These are phyloP conservation scores for Tetragonula clypearis DNA, from an alignment of 1,140 invertebrate genomes.

Conservation along the genomic window DNA sequence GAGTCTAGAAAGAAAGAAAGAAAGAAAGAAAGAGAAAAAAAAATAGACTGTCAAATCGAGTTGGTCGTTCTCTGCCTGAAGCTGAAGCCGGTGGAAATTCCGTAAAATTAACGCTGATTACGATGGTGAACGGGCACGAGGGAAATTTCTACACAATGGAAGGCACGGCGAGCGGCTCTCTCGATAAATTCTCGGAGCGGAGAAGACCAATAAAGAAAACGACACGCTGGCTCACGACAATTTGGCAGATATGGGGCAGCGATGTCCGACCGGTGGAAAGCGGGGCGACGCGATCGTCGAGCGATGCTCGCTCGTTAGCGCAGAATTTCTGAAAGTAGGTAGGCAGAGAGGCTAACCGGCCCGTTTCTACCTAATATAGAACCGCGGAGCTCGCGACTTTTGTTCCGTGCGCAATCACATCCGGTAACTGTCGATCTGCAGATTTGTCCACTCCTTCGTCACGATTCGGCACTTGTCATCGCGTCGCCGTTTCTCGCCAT, in stretches of 20 bases:
- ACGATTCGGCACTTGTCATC: slow-evolving; percentile 18
- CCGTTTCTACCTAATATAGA: slow-evolving; percentile 69
- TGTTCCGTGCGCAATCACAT: slow-evolving; percentile 20
- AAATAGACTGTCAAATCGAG: no score
- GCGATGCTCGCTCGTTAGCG: slow-evolving; percentile 64
- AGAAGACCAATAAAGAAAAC: slow-evolving; percentile 41
- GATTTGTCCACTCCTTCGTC: slow-evolving; percentile 28
- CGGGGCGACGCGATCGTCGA: slow-evolving; percentile 45
- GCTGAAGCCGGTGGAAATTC: neutral
- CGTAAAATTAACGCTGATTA: neutral
- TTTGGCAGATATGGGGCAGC: slow-evolving; percentile 73
- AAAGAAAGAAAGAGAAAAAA: no score
- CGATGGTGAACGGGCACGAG: no score
- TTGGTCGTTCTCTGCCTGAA: neutral
- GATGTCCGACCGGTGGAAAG: slow-evolving; percentile 68
- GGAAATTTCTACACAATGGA: slow-evolving; percentile 28
- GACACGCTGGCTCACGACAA: slow-evolving; percentile 50
- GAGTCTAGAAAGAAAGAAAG: no score
- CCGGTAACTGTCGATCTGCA: slow-evolving; percentile 43
- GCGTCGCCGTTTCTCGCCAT: neutral
- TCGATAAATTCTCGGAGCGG: slow-evolving; percentile 31
- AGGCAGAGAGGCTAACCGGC: slow-evolving; percentile 52
- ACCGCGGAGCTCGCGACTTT: slow-evolving; percentile 33
- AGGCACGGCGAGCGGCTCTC: neutral
- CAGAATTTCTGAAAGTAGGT: slow-evolving; percentile 71